Conservation (phyloP, 2,797 vertebrate genomes). For the Hapalemur alaotrensis region DNA sequence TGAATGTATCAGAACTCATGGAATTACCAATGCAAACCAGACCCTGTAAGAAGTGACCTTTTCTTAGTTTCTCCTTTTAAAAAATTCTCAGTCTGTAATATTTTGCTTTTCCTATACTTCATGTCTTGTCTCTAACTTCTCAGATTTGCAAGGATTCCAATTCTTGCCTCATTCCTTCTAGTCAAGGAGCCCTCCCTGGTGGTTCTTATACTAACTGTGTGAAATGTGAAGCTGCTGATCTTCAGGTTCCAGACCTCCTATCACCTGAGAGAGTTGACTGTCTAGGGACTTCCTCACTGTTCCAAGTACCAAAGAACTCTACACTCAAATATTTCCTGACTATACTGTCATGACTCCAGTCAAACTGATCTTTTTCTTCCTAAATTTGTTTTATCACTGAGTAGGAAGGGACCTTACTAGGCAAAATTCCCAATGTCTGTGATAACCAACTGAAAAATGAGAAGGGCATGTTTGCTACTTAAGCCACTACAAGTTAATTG, state of each 20-base stretch:
- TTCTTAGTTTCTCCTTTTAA: slow-evolving; percentile 34
- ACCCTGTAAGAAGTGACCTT: neutral
- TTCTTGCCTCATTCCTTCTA: neutral
- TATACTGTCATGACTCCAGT: neutral
- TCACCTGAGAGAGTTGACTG: neutral
- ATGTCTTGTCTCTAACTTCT: slow-evolving; percentile 25
- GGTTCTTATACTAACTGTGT: neutral
- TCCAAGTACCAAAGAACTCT: neutral
- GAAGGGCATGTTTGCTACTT: neutral
- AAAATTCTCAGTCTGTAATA: neutral
- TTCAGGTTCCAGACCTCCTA: neutral
- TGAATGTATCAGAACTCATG: neutral
- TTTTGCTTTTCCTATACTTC: slow-evolving; percentile 24
- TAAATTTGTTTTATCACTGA: slow-evolving; percentile 13
- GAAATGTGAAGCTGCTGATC: neutral
- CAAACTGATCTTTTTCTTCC: neutral
- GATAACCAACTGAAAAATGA: neutral
- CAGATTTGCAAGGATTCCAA: neutral
- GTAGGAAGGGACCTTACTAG: slow-evolving; percentile 3
- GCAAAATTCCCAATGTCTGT: neutral
- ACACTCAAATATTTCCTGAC: neutral
- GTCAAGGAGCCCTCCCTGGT: neutral
- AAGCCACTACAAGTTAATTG: slow-evolving; percentile 8
- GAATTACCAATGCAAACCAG: neutral
- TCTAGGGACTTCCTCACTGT: neutral